Evolutionary conservation across 2,113 vertebrate species (phyloP).

Genomic region (Ctenodactylus gundi): DNA sequence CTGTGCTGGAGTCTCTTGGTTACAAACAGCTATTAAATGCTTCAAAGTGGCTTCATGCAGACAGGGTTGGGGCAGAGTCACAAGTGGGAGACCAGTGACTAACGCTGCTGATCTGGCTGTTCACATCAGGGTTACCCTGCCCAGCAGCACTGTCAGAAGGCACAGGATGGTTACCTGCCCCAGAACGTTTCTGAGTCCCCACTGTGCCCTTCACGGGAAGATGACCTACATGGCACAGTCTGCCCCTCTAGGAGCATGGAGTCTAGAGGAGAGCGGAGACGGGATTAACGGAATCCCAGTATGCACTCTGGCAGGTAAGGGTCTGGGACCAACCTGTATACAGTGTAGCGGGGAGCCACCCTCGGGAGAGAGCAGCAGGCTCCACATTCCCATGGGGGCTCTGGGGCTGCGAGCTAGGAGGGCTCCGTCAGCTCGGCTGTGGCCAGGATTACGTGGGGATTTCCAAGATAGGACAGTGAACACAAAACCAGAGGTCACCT

Average conservation of each 20-base stretch:
- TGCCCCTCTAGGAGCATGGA: not conserved
- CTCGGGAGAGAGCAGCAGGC: not conserved
- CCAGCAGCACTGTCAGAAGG: not conserved
- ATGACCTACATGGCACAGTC: not conserved
- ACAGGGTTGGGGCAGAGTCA: not conserved
- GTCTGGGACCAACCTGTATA: not conserved
- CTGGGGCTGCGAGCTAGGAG: not conserved
- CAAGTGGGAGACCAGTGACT: not conserved
- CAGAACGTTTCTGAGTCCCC: not conserved
- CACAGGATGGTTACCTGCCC: accelerated
- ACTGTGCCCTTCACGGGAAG: not conserved
- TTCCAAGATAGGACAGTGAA: not conserved
- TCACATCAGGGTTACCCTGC: accelerated
- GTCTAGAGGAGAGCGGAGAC: not conserved
- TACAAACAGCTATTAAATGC: not conserved
- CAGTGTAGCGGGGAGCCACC: not conserved
- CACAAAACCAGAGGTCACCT: not conserved
- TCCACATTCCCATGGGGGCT: not conserved
- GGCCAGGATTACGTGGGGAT: not conserved
- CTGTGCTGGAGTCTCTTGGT: not conserved
- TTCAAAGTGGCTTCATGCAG: not conserved
- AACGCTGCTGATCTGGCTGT: accelerated
- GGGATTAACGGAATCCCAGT: too few relatives aligned
- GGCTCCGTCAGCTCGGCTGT: not conserved
- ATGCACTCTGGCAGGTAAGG: not conserved